These are phyloP conservation scores for Hippolais icterina DNA, from an alignment of 2,113 vertebrate genomes.

Conservation along the genomic window DNA sequence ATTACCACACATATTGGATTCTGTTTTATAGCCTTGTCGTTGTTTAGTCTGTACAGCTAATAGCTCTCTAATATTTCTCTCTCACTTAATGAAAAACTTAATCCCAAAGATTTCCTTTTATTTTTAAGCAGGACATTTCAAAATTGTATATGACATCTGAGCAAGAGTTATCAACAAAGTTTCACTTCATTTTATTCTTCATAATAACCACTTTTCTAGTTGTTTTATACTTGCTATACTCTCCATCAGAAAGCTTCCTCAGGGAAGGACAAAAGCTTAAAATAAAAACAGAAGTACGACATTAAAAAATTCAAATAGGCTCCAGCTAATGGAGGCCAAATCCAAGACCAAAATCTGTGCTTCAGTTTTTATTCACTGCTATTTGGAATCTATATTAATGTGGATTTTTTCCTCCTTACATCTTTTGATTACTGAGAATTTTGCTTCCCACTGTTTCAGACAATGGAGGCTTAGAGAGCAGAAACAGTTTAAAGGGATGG, in stretches of 20 bases:
- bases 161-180: background rate
- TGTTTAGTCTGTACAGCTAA: constrained; percentile 47
- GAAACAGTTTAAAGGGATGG: constrained; percentile 25
- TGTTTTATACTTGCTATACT: background rate
- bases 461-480: constrained; percentile 47
- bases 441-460: constrained; percentile 39
- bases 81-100: constrained; percentile 42
- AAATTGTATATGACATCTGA: background rate
- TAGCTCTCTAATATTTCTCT: constrained; percentile 27
- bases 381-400: constrained; percentile 11
- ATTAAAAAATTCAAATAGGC: background rate
- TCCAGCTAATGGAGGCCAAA: background rate
- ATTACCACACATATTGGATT: constrained; percentile 29
- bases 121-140: constrained; percentile 13
- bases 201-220: background rate
- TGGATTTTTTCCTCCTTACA: background rate
- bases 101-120: constrained; percentile 29
- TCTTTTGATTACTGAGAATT: background rate
- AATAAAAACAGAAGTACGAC: background rate
- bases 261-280: background rate
- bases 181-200: background rate
- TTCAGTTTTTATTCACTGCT: background rate
- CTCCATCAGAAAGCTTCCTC: background rate
- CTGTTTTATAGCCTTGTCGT: constrained; percentile 10
- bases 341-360: background rate